Base-by-base conservation (phyloP, 2,888 invertebrate species). In the Caradrina clavipalpis region DNA sequence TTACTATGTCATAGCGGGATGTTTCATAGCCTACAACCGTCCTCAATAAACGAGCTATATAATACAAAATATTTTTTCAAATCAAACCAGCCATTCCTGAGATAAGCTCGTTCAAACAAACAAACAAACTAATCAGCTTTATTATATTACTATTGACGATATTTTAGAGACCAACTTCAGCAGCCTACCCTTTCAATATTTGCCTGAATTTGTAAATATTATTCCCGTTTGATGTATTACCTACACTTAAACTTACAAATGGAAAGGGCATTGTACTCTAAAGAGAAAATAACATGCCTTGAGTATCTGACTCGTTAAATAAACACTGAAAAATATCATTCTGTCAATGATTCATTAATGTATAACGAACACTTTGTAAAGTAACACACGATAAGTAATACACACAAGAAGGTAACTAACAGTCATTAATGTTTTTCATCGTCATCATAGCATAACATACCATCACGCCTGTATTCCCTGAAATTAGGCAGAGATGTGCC, bases 301-400 rank as follows among this genome's bases (percentile, higher is more conserved):
- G 26, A 70, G 57, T 66, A 58, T 17, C 47, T n/a, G 49, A 67
- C 21, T 77, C 67, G 11, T 63, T 63, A 13, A 39, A 57, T 26
- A 67, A 76, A 77, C 49, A 77, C 45, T 73, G 59, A 73, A 77
- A 77, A 62, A 59, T 58, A 55, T 35, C 50, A n/a, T n/a, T 53
- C 15, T 59, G 63, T 73, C 68, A 73, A 51, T 77, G 73, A 67
- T 57, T 77, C 72, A 72, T 72, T 76, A 39, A 66, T 69, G 13
- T 71, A 50, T 71, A 39, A 35, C 22, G 21, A 13, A 21, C 17
- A 67, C 54, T 74, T 67, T 39, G 35, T 31, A 26, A 67, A 67
- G n/a, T 49, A 42, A 58, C 21, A 59, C 42, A 45, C 22, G 58
- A 26, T 62, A 51, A 59, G 35, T 50, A 17, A 35, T 45, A 66